Conservation (phyloP, 2,888 invertebrate species). For the Callinectes sapidus region DNA sequence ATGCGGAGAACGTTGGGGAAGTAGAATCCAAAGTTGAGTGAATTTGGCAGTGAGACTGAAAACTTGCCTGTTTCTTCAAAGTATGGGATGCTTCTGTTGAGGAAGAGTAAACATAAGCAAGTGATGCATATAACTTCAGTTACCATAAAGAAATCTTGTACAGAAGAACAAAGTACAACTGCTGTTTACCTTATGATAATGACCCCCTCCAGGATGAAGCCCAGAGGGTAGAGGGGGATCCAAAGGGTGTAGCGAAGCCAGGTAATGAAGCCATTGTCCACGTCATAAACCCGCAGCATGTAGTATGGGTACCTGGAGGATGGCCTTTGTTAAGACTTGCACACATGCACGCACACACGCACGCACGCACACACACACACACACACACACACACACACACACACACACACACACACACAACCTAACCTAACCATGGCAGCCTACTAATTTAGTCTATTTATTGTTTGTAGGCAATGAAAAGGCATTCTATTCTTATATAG, state of each 20-base stretch:
- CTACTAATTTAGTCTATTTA: too few species aligned
- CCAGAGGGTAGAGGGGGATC: constrained; percentile 94
- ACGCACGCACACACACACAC: too few species aligned
- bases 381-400: too few species aligned
- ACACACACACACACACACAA: too few species aligned
- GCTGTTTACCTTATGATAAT: constrained; percentile 80
- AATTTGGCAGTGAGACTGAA: constrained; percentile 87
- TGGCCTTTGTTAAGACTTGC: constrained; percentile 75
- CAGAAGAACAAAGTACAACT: constrained; percentile 77
- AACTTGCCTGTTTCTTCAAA: constrained; percentile 89
- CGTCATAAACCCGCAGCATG: constrained; percentile 86
- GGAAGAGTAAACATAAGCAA: not conserved
- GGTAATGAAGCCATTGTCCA: constrained; percentile 85
- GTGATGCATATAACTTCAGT: not conserved
- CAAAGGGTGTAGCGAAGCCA: constrained; percentile 96
- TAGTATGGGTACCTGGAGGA: constrained; percentile 92
- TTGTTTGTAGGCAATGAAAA: too few species aligned
- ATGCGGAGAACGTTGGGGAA: constrained; percentile 87
- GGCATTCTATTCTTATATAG: too few species aligned
- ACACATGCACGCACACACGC: too few species aligned
- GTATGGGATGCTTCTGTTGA: constrained; percentile 87
- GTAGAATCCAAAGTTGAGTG: constrained; percentile 90
- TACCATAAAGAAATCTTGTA: constrained; percentile 83
- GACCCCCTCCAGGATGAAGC: constrained; percentile 90
- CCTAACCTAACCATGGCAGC: too few species aligned